Conservation (phyloP, 1,140 invertebrate genomes). For the Trichogramma pretiosum region DNA sequence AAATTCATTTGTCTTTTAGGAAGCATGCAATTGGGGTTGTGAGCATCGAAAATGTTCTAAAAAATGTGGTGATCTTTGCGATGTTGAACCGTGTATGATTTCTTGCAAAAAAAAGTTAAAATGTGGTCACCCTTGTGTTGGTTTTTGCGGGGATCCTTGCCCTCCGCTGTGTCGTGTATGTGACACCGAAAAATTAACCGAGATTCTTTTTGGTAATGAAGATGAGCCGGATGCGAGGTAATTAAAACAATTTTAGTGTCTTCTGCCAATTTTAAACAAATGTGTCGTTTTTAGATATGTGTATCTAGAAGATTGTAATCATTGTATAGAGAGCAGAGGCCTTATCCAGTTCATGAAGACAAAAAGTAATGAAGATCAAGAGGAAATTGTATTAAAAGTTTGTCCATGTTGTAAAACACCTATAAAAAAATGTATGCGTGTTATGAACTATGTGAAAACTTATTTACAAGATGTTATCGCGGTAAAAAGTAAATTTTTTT, state of each 20-base stretch:
- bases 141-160: slow-evolving; percentile 35
- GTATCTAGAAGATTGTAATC: not conserved
- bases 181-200: slow-evolving; percentile 42
- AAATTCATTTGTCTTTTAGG: not conserved
- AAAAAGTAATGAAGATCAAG: not conserved
- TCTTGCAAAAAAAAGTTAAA: not conserved
- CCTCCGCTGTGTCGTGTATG: slow-evolving; percentile 35
- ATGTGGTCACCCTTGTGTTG: slow-evolving; percentile 44
- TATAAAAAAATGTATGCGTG: not conserved
- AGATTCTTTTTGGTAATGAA: slow-evolving; percentile 17
- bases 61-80: not conserved
- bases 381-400: not conserved
- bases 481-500: not conserved
- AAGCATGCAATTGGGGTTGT: not conserved
- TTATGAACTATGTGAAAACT: not conserved
- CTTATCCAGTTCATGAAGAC: not conserved
- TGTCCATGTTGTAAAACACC: not conserved
- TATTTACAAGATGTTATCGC: not conserved
- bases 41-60: not conserved
- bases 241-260: too few species aligned
- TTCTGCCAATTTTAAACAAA: too few species aligned
- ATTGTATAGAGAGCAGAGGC: slow-evolving; percentile 2
- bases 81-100: not conserved
- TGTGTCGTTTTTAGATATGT: slow-evolving; percentile 3
- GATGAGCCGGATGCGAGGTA: not conserved